Conservation (phyloP, 2,797 vertebrate species). For the Gymnothorax javanicus region DNA sequence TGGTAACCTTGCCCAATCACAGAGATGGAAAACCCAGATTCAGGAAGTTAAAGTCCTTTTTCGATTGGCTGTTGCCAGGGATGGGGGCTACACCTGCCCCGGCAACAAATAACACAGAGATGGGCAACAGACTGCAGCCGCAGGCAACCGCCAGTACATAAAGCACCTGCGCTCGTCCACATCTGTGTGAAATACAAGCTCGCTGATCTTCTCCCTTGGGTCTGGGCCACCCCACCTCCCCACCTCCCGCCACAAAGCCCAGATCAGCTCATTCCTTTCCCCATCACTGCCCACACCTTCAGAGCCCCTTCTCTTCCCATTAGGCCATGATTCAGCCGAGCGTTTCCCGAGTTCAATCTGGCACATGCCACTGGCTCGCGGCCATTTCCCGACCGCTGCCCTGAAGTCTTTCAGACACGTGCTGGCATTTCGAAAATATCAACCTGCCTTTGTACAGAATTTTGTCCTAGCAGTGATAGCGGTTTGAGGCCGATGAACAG, state of each 20-base stretch:
- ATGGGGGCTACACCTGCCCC: background rate
- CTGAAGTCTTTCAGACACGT: background rate
- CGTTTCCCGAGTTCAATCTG: background rate
- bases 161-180: background rate
- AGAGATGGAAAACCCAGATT: background rate
- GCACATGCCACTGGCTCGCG: background rate
- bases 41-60: background rate
- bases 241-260: no score
- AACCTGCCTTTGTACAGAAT: background rate
- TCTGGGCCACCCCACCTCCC: background rate
- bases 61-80: no score
- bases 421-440: background rate
- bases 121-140: background rate
- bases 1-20: background rate
- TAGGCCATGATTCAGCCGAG: background rate
- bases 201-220: background rate
- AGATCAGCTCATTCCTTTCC: background rate
- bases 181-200: constrained; percentile 15
- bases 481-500: background rate
- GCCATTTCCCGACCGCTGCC: background rate
- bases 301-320: background rate
- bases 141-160: background rate
- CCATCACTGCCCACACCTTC: background rate
- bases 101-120: background rate
- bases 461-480: background rate